Conservation (phyloP, 2,888 invertebrate genomes). For the Blastobasis adustella region DNA sequence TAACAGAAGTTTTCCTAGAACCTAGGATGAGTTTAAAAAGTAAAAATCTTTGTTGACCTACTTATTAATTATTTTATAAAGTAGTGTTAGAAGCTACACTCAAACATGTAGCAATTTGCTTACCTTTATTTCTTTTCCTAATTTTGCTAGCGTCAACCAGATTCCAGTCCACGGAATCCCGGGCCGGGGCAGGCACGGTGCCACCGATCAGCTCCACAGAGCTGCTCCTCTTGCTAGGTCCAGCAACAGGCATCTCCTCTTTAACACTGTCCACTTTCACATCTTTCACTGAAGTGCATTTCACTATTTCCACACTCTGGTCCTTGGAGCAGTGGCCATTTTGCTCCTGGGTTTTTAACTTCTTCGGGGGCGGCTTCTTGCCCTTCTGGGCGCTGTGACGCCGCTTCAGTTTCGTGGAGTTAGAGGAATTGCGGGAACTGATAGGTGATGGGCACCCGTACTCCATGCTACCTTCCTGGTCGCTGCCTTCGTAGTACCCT, state of each 20-base stretch:
- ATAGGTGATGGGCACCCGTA: slow-evolving; percentile 62
- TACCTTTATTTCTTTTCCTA: slow-evolving; percentile 69
- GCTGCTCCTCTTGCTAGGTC: slow-evolving; percentile 55
- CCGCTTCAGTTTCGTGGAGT: slow-evolving; percentile 54
- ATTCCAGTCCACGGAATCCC: slow-evolving; percentile 66
- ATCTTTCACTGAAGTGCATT: slow-evolving; percentile 41
- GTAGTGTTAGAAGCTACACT: neutral
- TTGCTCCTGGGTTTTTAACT: slow-evolving; percentile 41
- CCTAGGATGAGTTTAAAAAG: too few relatives aligned
- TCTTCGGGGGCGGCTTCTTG: slow-evolving; percentile 52
- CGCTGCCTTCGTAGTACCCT: slow-evolving; percentile 87
- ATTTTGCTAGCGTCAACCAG: slow-evolving; percentile 73
- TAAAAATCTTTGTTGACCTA: too few relatives aligned
- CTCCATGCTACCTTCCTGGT: slow-evolving; percentile 77
- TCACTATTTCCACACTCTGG: slow-evolving; percentile 59
- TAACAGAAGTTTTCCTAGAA: too few relatives aligned
- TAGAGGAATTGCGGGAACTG: slow-evolving; percentile 64
- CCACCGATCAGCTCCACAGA: slow-evolving; percentile 64
- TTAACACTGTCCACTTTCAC: slow-evolving; percentile 27
- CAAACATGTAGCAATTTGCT: slow-evolving; percentile 16
- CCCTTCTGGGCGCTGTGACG: slow-evolving; percentile 53
- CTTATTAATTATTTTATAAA: neutral
- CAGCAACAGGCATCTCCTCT: slow-evolving; percentile 39
- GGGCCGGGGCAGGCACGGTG: slow-evolving; percentile 55
- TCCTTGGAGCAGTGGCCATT: slow-evolving; percentile 43